phyloP scores from a whole-genome alignment of 2,888 invertebrate species.

The Adelphocoris suturalis region DNA sequence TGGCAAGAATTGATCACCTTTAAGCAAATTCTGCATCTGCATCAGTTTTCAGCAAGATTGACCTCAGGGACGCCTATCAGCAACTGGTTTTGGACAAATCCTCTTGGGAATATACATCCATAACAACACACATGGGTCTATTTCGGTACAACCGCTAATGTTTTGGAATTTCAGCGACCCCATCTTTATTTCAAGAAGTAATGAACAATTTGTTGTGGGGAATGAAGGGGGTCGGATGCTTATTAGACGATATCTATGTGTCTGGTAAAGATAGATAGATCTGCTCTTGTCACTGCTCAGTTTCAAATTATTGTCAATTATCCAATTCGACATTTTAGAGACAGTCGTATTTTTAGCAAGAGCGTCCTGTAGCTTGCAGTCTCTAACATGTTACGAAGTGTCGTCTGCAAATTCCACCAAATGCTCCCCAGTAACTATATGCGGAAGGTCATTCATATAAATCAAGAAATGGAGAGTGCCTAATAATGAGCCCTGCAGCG shows the following conservation, averaged over 20 bases:
- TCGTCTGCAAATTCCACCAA: too few relatives aligned
- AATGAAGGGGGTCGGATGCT: slow-evolving; percentile 28
- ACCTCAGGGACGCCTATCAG: not conserved
- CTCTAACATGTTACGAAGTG: too few relatives aligned
- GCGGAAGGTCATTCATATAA: too few relatives aligned
- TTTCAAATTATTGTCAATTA: too few relatives aligned
- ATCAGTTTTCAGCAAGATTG: not conserved
- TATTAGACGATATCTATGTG: slow-evolving; percentile 58
- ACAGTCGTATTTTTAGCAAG: too few relatives aligned
- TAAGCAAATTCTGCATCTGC: slow-evolving; percentile 76
- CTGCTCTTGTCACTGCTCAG: too few relatives aligned
- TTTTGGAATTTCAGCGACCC: slow-evolving; percentile 76
- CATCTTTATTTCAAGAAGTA: slow-evolving; percentile 65
- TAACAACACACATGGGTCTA: slow-evolving; percentile 76
- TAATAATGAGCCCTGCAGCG: too few relatives aligned
- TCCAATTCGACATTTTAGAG: too few relatives aligned
- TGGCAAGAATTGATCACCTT: slow-evolving; percentile 75
- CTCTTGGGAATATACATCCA: too few relatives aligned
- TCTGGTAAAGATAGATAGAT: not conserved
- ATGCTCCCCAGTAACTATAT: too few relatives aligned
- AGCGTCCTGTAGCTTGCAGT: too few relatives aligned
- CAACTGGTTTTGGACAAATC: not conserved
- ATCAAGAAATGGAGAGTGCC: too few relatives aligned
- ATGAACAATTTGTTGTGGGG: slow-evolving; percentile 47
- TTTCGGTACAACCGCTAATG: slow-evolving; percentile 76